Evolutionary conservation across 2,113 vertebrate genomes (phyloP).

Genomic region (Pardalotus punctatus): DNA sequence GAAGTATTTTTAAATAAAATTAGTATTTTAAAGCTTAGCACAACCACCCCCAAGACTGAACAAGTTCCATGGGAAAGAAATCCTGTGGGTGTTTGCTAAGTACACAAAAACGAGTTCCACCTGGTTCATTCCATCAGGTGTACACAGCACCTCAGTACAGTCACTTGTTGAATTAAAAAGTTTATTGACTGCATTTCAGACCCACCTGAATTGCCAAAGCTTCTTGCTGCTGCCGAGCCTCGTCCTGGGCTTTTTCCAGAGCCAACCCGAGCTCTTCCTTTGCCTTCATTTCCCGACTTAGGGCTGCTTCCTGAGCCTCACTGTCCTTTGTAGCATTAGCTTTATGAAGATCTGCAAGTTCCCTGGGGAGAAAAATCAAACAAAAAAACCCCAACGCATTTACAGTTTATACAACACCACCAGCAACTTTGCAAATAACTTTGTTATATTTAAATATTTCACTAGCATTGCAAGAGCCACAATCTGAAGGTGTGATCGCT

Average conservation of each 20-base stretch:
- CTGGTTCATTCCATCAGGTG: background rate
- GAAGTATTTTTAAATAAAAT: background rate
- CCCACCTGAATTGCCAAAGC: slow-evolving; percentile 87
- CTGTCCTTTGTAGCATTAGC: slow-evolving; percentile 90
- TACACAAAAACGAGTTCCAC: background rate
- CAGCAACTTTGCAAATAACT: background rate
- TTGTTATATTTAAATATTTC: background rate
- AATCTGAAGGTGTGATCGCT: background rate
- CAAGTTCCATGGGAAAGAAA: background rate
- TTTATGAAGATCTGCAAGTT: slow-evolving; percentile 94
- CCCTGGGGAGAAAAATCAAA: slow-evolving; percentile 67
- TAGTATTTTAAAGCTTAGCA: background rate
- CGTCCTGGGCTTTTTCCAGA: slow-evolving; percentile 88
- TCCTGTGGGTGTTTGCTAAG: background rate
- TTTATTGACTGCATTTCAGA: background rate
- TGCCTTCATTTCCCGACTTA: slow-evolving; percentile 86
- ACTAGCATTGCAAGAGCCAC: background rate
- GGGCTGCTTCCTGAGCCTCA: slow-evolving; percentile 87
- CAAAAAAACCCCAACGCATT: background rate
- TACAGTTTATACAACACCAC: background rate
- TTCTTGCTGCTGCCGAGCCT: slow-evolving; percentile 89
- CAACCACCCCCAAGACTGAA: background rate
- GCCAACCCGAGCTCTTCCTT: slow-evolving; percentile 87
- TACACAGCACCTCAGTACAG: background rate
- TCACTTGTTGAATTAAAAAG: background rate